Evolutionary conservation across 2,888 invertebrate genomes (phyloP).

Genomic region (Nymphalis polychloros): DNA sequence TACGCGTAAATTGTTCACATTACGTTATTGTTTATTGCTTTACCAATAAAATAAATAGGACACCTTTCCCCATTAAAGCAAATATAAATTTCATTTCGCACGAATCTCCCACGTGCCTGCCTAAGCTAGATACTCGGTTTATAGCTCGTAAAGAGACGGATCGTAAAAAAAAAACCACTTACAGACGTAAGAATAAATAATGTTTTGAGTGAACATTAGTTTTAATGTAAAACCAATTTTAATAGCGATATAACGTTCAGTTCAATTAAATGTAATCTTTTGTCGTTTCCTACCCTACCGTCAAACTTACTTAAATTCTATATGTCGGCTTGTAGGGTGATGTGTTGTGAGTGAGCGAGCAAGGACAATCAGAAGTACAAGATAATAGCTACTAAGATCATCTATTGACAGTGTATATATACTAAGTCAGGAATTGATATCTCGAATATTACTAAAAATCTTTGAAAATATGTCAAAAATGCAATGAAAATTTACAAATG

Average conservation of each 20-base stretch:
- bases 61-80: conserved; percentile 9
- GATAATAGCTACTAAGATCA: too few relatives aligned
- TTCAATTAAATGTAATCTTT: too few relatives aligned
- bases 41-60: conserved; percentile 8
- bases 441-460: too few relatives aligned
- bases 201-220: conserved; percentile 25
- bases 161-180: conserved; percentile 31
- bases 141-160: conserved; percentile 25
- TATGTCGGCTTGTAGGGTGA: too few relatives aligned
- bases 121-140: conserved; percentile 29
- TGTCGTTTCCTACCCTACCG: too few relatives aligned
- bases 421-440: too few relatives aligned
- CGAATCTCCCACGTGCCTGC: conserved; percentile 26
- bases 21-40: conserved; percentile 7
- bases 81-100: conserved; percentile 14
- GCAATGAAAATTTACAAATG: too few relatives aligned
- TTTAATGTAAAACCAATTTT: conserved; percentile 27
- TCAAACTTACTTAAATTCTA: too few relatives aligned
- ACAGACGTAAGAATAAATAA: conserved; percentile 27
- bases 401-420: too few relatives aligned
- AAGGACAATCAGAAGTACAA: too few relatives aligned
- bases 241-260: conserved; percentile 13
- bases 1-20: background rate
- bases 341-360: too few relatives aligned
- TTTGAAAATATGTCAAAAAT: too few relatives aligned